Evolutionary conservation across 2,113 vertebrate species (phyloP).

Genomic region (Deroptyus accipitrinus): DNA sequence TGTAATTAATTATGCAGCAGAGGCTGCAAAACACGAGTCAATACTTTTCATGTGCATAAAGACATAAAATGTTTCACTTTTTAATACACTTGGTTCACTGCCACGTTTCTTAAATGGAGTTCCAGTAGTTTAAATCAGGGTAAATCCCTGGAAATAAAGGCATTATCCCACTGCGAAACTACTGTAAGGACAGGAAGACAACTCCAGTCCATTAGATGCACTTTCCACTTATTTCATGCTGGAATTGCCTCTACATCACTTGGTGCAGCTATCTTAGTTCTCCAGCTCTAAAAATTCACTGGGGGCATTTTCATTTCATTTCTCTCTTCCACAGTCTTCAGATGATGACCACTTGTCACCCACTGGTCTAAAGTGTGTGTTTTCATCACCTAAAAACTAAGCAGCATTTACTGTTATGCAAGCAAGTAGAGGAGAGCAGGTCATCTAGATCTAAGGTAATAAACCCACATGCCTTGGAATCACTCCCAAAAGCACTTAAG

Average conservation of each 20-base stretch:
- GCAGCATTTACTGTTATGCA: neutral
- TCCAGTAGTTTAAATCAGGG: neutral
- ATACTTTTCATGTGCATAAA: neutral
- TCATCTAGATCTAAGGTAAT: neutral
- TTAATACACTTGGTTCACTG: neutral
- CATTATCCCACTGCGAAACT: neutral
- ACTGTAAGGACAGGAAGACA: neutral
- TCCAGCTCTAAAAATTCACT: neutral
- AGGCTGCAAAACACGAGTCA: neutral
- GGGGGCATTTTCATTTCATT: neutral
- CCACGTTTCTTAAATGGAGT: fast-evolving
- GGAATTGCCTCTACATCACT: neutral
- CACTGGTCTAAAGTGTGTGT: neutral
- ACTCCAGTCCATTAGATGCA: neutral
- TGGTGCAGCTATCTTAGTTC: neutral
- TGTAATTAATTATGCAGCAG: neutral
- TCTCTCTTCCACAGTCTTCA: neutral
- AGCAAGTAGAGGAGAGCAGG: neutral
- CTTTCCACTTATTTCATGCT: neutral
- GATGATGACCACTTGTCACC: neutral
- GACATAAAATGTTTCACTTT: neutral
- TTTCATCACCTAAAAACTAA: neutral
- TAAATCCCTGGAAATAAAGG: neutral
- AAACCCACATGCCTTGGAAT: slow-evolving; percentile 31
- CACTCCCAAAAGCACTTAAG: slow-evolving; percentile 46